Base-by-base conservation (phyloP, 2,797 vertebrate species). In the Strix occidentalis region DNA sequence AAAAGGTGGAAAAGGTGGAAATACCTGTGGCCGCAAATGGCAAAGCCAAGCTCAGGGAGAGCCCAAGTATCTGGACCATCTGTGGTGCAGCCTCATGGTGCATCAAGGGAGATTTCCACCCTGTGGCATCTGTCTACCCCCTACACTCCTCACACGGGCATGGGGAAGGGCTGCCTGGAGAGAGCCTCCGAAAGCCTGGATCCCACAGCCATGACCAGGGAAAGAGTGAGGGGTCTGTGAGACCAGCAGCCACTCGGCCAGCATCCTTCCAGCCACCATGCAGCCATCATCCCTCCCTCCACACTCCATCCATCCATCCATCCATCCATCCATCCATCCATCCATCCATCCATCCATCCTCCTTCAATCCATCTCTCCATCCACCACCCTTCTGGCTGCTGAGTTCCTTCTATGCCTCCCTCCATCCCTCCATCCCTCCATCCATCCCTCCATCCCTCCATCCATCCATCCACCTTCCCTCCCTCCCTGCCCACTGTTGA, bases 31-130 rank as follows among this genome's bases (percentile, higher is more conserved):
- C 61, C 87, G 66, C 58, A 56, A 18, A 16, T 13, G 41, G 58
- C 35, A 60, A 84, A 68, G 64, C 39, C 0, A 0, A 89, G 56
- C 43, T 65, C 43, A 25, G 54, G 66, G 71, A 64, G 16, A 51
- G 20, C 21, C 23, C 1, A 0, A 8, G 21, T 46, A 43, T 53
- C 39, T 3, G 4, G 8, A 51, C 31, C n/a, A 12, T 16, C 37
- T 19, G 33, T 16, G 57, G 60, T 7, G 56, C 61, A 29, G 48
- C 29, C 45, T 64, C 6, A 1, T 0, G 0, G 39, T n/a, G 31
- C 51, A 50, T 16, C 1, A 1, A 13, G 39, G 20, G 21, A 39
- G 21, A 28, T 37, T 75, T 65, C 31, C 11, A 21, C 7, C 46
- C 51, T 11, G 0, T 37, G 28, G 20, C 33, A 35, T 43, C 53